Percentiles rank a stretch among this genome's conserved stretches.
Evolutionary conservation across 2,113 vertebrate genomes (phyloP).

Genomic region (Zapus hudsonius): DNA sequence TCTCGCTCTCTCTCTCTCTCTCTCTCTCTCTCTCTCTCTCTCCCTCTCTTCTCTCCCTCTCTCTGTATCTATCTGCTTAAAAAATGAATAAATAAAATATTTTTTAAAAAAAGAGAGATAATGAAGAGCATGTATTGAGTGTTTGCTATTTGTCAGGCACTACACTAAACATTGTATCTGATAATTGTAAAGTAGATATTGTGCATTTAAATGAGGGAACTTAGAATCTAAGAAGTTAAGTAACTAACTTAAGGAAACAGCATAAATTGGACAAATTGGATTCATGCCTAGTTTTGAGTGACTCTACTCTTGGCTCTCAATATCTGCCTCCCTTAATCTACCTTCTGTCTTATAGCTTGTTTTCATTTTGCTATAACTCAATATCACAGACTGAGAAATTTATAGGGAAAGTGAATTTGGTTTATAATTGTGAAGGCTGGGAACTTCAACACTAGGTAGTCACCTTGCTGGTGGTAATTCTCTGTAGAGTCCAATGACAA

Average conservation of each 20-base stretch:
- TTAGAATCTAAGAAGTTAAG: conserved; percentile 9
- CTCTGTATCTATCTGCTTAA: too few relatives aligned
- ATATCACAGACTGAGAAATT: background rate
- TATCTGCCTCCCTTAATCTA: background rate
- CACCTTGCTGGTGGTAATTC: background rate
- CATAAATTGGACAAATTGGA: background rate
- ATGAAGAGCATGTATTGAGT: background rate
- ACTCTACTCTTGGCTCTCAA: background rate
- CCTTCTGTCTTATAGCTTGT: background rate
- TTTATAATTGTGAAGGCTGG: background rate
- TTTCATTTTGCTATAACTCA: background rate
- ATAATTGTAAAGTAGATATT: background rate
- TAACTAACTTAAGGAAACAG: background rate
- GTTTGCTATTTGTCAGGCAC: background rate
- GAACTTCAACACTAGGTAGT: background rate
- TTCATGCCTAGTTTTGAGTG: background rate
- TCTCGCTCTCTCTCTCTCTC: too few relatives aligned
- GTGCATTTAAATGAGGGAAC: background rate
- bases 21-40: too few relatives aligned
- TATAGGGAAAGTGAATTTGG: background rate
- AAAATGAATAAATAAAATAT: too few relatives aligned
- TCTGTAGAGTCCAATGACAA: background rate
- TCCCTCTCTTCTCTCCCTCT: too few relatives aligned
- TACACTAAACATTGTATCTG: background rate
- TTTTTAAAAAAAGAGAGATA: too few relatives aligned